Percentiles rank a stretch among this genome's conserved stretches.
Conservation (phyloP, 2,797 vertebrate genomes). For the Anas bahamensis region DNA sequence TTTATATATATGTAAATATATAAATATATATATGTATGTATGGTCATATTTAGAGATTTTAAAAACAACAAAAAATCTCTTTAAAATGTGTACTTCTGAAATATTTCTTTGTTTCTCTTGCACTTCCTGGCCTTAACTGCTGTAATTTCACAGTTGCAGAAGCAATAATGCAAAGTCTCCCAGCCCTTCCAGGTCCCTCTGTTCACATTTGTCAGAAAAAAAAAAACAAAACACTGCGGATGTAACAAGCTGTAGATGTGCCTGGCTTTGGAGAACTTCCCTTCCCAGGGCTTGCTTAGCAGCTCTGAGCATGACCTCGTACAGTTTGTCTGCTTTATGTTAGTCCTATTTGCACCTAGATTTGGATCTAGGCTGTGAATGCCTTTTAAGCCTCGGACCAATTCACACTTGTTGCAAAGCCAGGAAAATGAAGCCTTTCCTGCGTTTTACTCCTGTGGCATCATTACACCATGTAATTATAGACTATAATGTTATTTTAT, state of each 20-base stretch:
- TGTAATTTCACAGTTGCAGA: not conserved
- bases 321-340: not conserved
- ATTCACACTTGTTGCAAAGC: slow-evolving; percentile 38
- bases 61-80: not conserved
- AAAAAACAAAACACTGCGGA: fast-evolving
- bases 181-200: not conserved
- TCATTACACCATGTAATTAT: slow-evolving; percentile 42
- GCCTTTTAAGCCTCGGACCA: not conserved
- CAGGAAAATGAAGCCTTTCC: slow-evolving; percentile 33
- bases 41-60: not conserved
- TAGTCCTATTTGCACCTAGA: not conserved
- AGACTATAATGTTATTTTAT: slow-evolving; percentile 46
- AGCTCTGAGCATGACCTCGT: not conserved
- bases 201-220: not conserved
- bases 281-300: not conserved
- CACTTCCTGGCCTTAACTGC: not conserved
- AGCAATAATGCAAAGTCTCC: not conserved
- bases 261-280: not conserved
- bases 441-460: slow-evolving; percentile 28
- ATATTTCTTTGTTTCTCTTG: not conserved
- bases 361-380: not conserved
- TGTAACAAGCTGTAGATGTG: not conserved
- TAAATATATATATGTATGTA: no score
- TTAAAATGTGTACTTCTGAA: not conserved
- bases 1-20: not conserved